Base-by-base conservation (phyloP, 2,888 invertebrate genomes). In the Polyploca ridens region DNA sequence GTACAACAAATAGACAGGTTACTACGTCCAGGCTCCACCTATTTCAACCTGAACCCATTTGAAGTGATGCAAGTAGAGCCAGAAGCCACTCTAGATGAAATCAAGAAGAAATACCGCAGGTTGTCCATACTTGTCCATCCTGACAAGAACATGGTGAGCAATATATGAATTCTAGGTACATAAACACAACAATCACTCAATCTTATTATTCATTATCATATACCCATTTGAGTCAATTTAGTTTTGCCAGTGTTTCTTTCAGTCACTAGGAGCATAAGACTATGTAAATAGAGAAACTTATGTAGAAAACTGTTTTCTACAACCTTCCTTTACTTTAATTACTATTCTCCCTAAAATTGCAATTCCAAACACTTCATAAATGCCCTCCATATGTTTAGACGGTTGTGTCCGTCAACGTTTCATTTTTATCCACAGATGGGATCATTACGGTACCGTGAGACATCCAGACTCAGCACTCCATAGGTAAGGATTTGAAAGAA, bases 81-180 rank as follows among this genome's bases (percentile, higher is more conserved):
- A 14, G 98, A 98, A 71, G 95, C 97, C 13, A 93, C 97, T 27
- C 88, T 99, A 64, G 98, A 99, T 77, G 98, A 98, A 86, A 97
- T 99, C 64, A 99, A 99, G 90, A 99, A 98, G 89, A 99, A 99
- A 91, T 99, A 99, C 91, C 96, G 98, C 85, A 96, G 98, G 94
- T 95, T 99, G 82, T 99, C 99, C 19, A 98, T 99, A 88, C 95
- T 99, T 82, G 99, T 99, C 46, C 99, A 99, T 96, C 99, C 99
- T 33, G 99, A 99, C 89, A 99, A 99, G 94, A 99, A 99, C 94
- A 95, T 94, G 77, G 94, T 94, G 78, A 88, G 90, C 81, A 38
- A 62, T 58, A 54, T 59, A 62, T 10, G 62, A 62, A 63, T 62
- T 60, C 46, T 33, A 33, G 11, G 57, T 49, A 16, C 62, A 57